Evolutionary conservation across 2,888 invertebrate species (phyloP).

Genomic region (Sarcophaga subvicina): DNA sequence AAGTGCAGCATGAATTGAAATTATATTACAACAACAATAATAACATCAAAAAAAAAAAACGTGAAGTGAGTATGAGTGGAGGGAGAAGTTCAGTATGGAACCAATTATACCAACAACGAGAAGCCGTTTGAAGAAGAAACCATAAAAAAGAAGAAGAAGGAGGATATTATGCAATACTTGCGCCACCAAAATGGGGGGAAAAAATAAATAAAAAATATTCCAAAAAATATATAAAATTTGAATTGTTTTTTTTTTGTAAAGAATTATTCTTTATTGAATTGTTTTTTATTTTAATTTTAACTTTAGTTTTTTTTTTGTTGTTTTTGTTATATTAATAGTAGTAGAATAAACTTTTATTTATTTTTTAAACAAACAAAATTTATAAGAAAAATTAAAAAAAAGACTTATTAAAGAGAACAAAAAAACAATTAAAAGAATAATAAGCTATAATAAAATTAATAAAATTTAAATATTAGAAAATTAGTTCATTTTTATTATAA

Average conservation of each 20-base stretch:
- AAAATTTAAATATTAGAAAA: slow-evolving; percentile 30
- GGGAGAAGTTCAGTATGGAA: slow-evolving; percentile 33
- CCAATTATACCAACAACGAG: slow-evolving; percentile 49
- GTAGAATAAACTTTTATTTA: slow-evolving; percentile 65
- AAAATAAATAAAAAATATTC: slow-evolving; percentile 58
- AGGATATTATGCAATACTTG: slow-evolving; percentile 21
- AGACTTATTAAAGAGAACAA: slow-evolving; percentile 46
- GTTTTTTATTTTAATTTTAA: slow-evolving; percentile 10
- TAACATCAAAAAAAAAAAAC: slow-evolving; percentile 10
- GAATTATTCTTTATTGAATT: slow-evolving; percentile 66
- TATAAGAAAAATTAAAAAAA: slow-evolving; percentile 32
- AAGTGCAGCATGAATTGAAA: slow-evolving; percentile 42
- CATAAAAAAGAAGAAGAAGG: slow-evolving; percentile 26
- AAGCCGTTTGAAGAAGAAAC: slow-evolving; percentile 28
- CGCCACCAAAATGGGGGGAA: slow-evolving; percentile 49
- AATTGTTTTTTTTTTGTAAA: slow-evolving; percentile 43
- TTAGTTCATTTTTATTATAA: slow-evolving; percentile 25
- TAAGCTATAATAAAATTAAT: slow-evolving; percentile 11
- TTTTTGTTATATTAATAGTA: slow-evolving; percentile 30
- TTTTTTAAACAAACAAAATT: slow-evolving; percentile 68
- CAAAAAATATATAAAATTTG: slow-evolving; percentile 28
- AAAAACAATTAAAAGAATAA: slow-evolving; percentile 45
- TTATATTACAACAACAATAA: slow-evolving; percentile 13
- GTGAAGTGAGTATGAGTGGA: slow-evolving; percentile 2
- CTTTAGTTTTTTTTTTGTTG: slow-evolving; percentile 15